Evolutionary conservation across 92 coral and sea anemone species (phyloP).

Genomic region (Chrysogorgia sp.): DNA sequence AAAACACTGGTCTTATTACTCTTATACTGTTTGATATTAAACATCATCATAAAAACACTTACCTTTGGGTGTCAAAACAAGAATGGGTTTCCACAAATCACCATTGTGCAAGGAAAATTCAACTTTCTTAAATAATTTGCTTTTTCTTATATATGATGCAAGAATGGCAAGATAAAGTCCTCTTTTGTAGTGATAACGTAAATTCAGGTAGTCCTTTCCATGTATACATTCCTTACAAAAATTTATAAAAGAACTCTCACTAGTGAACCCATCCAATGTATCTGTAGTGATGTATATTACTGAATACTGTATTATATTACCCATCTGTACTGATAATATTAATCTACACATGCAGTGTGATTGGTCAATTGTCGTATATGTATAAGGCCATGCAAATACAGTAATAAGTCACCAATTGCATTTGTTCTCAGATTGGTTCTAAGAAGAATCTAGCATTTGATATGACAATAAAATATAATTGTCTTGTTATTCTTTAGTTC

Average conservation of each 20-base stretch:
- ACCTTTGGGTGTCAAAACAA: conserved; percentile 90
- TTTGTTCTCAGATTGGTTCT: too few species aligned
- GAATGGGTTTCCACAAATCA: conserved; percentile 78
- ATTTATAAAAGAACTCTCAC: too few species aligned
- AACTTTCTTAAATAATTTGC: conserved; percentile 74
- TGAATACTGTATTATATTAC: too few species aligned
- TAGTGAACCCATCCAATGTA: too few species aligned
- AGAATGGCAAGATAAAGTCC: conserved; percentile 75
- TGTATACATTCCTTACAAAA: conserved; percentile 77
- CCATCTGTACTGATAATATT: too few species aligned
- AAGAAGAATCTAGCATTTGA: not conserved
- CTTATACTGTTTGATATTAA: too few species aligned
- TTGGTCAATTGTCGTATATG: too few species aligned
- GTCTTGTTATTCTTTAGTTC: not conserved
- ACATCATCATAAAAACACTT: not conserved
- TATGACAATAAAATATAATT: not conserved
- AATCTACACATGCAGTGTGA: too few species aligned
- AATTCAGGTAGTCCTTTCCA: conserved; percentile 81
- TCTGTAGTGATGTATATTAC: too few species aligned
- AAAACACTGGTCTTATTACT: too few species aligned
- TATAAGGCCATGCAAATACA: too few species aligned
- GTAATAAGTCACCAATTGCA: too few species aligned
- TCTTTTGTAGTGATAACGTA: conserved; percentile 87
- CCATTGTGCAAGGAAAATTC: conserved; percentile 75
- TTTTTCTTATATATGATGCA: conserved; percentile 69